Percentiles rank a stretch among this genome's conserved stretches.
Evolutionary conservation across 2,113 vertebrate genomes (phyloP).

Genomic region (Esox niger): DNA sequence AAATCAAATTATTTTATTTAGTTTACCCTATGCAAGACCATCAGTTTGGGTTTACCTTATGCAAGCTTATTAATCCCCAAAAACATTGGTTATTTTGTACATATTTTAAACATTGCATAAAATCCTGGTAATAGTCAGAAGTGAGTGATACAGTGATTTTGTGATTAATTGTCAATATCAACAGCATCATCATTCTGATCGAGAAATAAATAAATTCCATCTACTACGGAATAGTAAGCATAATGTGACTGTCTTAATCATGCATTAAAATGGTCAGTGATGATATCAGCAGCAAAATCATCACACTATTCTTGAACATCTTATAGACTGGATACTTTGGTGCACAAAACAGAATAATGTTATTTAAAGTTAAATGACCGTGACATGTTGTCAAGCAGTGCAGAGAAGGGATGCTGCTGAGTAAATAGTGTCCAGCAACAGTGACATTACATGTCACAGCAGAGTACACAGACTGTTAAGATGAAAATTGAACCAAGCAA

Average conservation of each 20-base stretch:
- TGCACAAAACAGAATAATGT: constrained; percentile 49
- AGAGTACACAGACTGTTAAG: constrained; percentile 25
- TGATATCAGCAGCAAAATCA: constrained; percentile 33
- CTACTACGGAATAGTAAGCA: constrained; percentile 45
- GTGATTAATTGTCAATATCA: constrained; percentile 27
- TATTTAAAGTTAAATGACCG: constrained; percentile 36
- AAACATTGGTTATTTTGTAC: too few relatives aligned
- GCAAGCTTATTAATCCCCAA: constrained; percentile 24
- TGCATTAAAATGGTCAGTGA: constrained; percentile 66
- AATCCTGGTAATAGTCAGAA: constrained; percentile 46
- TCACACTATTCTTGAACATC: constrained; percentile 59
- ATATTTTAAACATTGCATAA: constrained; percentile 73
- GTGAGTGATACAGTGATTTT: constrained; percentile 57
- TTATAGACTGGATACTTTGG: constrained; percentile 57
- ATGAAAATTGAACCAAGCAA: constrained; percentile 36
- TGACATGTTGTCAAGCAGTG: constrained; percentile 24
- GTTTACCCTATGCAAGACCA: constrained; percentile 61
- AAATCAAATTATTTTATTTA: constrained; percentile 63
- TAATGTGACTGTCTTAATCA: constrained; percentile 54
- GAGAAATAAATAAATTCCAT: constrained; percentile 54
- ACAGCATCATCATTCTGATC: constrained; percentile 22
- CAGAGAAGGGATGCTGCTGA: constrained; percentile 26
- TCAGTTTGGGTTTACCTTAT: constrained; percentile 10
- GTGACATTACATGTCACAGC: constrained; percentile 3
- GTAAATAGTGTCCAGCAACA: constrained; percentile 15